phyloP scores from a whole-genome alignment of 2,113 vertebrate species.

The Xiphorhynchus elegans region DNA sequence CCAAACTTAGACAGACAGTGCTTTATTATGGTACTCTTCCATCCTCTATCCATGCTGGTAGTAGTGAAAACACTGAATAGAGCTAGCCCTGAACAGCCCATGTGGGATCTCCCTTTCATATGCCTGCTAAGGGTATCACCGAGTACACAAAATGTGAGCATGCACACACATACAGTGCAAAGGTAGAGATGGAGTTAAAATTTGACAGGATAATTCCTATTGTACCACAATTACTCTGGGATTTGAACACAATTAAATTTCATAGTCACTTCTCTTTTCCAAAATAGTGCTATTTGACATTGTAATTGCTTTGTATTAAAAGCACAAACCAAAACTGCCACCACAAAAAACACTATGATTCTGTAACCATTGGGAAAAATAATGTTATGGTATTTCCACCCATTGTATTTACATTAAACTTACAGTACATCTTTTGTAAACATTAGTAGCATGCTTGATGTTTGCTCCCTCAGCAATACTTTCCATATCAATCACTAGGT shows the following conservation, averaged over 20 bases:
- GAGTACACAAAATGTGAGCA: background rate
- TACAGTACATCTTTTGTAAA: background rate
- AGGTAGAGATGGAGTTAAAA: background rate
- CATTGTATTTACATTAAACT: background rate
- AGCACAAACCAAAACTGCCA: background rate
- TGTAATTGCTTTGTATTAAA: background rate
- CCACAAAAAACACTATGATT: background rate
- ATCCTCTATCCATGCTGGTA: background rate
- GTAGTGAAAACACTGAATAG: background rate
- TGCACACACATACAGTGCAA: background rate
- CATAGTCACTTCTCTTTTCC: background rate
- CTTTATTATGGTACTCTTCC: background rate
- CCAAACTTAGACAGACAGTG: background rate
- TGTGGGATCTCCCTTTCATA: accelerated
- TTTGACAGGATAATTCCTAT: background rate
- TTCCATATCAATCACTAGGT: background rate
- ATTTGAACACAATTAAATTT: background rate
- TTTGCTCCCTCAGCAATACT: background rate
- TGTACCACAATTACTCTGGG: background rate
- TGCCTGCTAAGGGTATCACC: background rate
- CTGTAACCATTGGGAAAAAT: background rate
- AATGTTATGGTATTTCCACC: background rate
- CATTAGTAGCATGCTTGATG: background rate
- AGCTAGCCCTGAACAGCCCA: background rate
- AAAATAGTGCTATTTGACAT: background rate